Conservation (phyloP, 2,113 vertebrate species). For the Turdus rufiventris region DNA sequence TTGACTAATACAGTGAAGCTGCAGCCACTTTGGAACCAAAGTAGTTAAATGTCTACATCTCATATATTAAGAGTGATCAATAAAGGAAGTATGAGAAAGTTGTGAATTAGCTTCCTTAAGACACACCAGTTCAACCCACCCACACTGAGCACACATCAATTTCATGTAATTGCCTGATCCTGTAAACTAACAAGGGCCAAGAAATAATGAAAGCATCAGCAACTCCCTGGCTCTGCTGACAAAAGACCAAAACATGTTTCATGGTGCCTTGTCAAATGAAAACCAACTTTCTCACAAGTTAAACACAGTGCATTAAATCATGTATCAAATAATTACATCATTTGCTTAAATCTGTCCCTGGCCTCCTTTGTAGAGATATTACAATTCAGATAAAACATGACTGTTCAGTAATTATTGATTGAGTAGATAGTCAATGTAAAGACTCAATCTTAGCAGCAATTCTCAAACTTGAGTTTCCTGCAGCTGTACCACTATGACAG, state of each 20-base stretch:
- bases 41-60: slow-evolving; percentile 38
- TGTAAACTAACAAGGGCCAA: slow-evolving; percentile 56
- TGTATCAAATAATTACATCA: slow-evolving; percentile 11
- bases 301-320: slow-evolving; percentile 32
- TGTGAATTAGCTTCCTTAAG: slow-evolving; percentile 63
- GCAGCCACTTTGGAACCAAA: slow-evolving; percentile 42
- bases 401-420: slow-evolving; percentile 3
- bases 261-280: background rate
- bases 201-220: slow-evolving; percentile 54
- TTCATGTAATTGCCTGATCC: slow-evolving; percentile 56
- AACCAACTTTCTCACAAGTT: slow-evolving; percentile 4
- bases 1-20: slow-evolving; percentile 10
- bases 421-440: background rate
- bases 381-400: slow-evolving; percentile 16
- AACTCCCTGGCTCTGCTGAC: slow-evolving; percentile 14
- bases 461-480: background rate
- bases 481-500: background rate
- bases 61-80: slow-evolving; percentile 60
- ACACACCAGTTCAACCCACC: slow-evolving; percentile 29
- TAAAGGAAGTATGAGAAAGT: slow-evolving; percentile 56
- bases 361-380: background rate
- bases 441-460: background rate
- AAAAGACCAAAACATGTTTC: background rate
- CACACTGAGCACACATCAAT: slow-evolving; percentile 56
- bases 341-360: background rate